Evolutionary conservation across 2,888 invertebrate genomes (phyloP).

Genomic region (Epinotia ramella): DNA sequence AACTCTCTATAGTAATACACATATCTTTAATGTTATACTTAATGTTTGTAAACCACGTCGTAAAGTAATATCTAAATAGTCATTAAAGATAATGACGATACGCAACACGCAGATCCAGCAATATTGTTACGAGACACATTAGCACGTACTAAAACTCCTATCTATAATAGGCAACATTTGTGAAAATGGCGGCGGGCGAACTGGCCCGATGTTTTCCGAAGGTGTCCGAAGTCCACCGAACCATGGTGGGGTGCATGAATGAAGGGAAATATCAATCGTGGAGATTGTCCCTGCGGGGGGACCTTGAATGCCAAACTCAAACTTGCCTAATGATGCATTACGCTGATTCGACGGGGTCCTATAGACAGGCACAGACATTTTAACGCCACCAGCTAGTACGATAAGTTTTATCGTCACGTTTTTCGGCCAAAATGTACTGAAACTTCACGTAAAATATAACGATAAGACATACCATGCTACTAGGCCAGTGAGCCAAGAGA

Average conservation of each 20-base stretch:
- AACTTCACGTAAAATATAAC: no score
- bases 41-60: neutral
- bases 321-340: constrained; percentile 67
- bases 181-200: constrained; percentile 40
- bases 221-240: constrained; percentile 44
- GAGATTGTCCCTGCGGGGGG: constrained; percentile 55
- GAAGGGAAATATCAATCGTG: constrained; percentile 62
- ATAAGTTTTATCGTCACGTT: no score
- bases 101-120: neutral
- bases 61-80: neutral
- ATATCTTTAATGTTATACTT: neutral
- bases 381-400: neutral
- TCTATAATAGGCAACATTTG: constrained; percentile 32
- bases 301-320: constrained; percentile 62
- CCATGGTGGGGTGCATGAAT: constrained; percentile 47
- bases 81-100: constrained; percentile 6
- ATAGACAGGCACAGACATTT: constrained; percentile 45
- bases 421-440: no score
- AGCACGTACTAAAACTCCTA: constrained; percentile 13
- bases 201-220: constrained; percentile 8
- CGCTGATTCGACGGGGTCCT: constrained; percentile 57
- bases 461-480: no score
- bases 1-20: neutral
- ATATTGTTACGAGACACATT: constrained; percentile 3
- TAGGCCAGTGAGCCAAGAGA: no score